phyloP scores from a whole-genome alignment of 2,797 vertebrate species.

The Rhodeus uyekii region DNA sequence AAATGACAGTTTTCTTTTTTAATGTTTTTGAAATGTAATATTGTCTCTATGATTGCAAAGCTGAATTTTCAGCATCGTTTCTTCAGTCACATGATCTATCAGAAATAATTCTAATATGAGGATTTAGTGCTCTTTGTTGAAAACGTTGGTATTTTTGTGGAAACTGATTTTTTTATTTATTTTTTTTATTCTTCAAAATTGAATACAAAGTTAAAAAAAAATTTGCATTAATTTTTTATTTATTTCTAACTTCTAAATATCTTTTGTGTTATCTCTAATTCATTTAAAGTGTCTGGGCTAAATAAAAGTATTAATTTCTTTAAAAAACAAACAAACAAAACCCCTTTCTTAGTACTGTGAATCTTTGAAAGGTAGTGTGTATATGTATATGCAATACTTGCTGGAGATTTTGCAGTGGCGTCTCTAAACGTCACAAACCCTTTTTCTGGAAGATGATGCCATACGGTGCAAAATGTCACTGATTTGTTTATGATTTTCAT shows the following conservation, averaged over 20 bases:
- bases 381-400: background rate
- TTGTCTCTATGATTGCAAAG: background rate
- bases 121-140: background rate
- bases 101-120: background rate
- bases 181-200: no score
- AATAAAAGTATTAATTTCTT: no score
- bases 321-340: no score
- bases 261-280: no score
- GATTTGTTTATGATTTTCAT: constrained; percentile 28
- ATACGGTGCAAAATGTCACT: constrained; percentile 8
- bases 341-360: background rate
- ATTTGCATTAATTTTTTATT: background rate
- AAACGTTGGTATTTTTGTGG: background rate
- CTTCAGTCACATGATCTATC: background rate
- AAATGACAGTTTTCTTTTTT: no score
- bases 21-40: background rate
- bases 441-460: constrained; percentile 5
- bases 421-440: background rate
- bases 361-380: background rate
- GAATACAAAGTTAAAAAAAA: background rate
- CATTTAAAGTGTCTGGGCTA: no score
- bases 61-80: background rate
- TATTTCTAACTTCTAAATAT: no score
- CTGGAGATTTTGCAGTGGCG: background rate
- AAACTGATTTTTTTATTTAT: no score